Evolutionary conservation across 2,888 invertebrate genomes (phyloP).

Genomic region (Thysanoteuthis rhombus): DNA sequence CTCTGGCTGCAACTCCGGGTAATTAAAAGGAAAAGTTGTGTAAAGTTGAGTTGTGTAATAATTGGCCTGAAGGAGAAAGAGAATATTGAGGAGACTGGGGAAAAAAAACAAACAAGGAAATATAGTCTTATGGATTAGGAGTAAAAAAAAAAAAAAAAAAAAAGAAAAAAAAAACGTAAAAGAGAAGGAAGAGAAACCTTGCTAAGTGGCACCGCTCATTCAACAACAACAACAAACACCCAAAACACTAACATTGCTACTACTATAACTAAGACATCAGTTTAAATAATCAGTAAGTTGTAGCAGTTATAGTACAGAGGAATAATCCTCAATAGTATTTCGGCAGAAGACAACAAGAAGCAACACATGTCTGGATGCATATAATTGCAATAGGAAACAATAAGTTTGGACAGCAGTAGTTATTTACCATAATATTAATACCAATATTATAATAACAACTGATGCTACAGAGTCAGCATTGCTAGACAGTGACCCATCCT

Average conservation of each 20-base stretch:
- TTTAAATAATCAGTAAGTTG: background rate
- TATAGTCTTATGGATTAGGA: background rate
- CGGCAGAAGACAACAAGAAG: background rate
- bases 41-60: too few species aligned
- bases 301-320: background rate
- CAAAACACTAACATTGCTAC: background rate
- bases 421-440: too few species aligned
- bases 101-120: background rate
- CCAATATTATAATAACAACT: background rate
- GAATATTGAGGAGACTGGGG: too few species aligned
- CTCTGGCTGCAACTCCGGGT: too few species aligned
- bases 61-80: too few species aligned
- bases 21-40: too few species aligned
- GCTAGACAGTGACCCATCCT: background rate
- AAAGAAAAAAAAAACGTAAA: too few species aligned
- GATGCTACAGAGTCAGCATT: background rate
- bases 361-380: background rate
- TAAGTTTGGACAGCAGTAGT: background rate
- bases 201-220: background rate
- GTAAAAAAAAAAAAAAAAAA: background rate
- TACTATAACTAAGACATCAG: background rate
- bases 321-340: background rate
- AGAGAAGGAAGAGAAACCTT: background rate
- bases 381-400: background rate
- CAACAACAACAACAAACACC: background rate